These are phyloP conservation scores for Leptopilina boulardi DNA, from an alignment of 1,140 invertebrate genomes.

Conservation along the genomic window DNA sequence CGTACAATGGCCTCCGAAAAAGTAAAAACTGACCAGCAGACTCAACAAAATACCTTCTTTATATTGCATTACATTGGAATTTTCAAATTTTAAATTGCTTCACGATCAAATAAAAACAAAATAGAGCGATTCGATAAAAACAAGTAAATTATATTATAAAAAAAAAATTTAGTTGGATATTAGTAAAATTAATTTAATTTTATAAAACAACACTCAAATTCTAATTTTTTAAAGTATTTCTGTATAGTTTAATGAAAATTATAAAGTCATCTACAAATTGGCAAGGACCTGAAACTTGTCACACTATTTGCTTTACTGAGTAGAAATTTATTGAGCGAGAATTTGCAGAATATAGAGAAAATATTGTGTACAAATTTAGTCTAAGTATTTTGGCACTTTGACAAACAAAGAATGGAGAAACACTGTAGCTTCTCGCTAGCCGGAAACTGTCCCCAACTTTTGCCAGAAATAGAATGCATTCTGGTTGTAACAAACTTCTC, in stretches of 20 bases:
- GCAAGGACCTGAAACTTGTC: neutral
- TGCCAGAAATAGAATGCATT: constrained; percentile 28
- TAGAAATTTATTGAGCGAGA: constrained; percentile 15
- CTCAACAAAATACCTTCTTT: neutral
- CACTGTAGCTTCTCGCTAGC: constrained; percentile 5
- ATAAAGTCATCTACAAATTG: neutral
- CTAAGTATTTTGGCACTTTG: constrained; percentile 30
- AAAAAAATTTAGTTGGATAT: too few relatives aligned
- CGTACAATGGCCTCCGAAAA: constrained; percentile 50
- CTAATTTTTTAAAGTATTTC: neutral
- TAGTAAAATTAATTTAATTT: too few relatives aligned
- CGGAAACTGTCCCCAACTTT: constrained; percentile 5
- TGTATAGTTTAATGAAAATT: neutral
- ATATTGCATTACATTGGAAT: neutral
- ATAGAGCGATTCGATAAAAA: too few relatives aligned
- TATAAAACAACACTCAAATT: too few relatives aligned
- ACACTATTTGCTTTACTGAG: neutral
- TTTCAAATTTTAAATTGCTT: neutral
- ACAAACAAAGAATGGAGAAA: constrained; percentile 22
- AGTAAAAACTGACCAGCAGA: neutral
- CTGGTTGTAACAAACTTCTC: constrained; percentile 1
- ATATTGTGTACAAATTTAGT: constrained; percentile 19
- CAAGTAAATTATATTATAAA: too few relatives aligned
- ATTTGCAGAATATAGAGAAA: constrained; percentile 2
- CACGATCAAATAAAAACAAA: too few relatives aligned